Evolutionary conservation across 2,797 vertebrate genomes (phyloP), one percentile per base, ranked within the genome.

Genomic region (Cottoperca gobio): DNA sequence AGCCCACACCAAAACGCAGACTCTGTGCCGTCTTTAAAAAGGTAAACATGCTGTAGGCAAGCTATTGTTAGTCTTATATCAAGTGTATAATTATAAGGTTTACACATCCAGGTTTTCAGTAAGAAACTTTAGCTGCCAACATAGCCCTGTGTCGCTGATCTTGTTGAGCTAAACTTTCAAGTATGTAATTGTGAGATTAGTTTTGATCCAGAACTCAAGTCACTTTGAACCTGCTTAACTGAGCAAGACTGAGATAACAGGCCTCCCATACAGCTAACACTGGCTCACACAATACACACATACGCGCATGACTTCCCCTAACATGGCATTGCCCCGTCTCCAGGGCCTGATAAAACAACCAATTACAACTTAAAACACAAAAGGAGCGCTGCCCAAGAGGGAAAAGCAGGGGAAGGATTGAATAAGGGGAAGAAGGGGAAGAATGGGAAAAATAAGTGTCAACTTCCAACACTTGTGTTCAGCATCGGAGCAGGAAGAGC

Each of bases 221-320:
- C 42, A 55, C 78, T 92, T 87, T 88, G 81, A 91, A 86, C 60
- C 59, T 60, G 77, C 60, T 87, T 76, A 86, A 89, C 79, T 65
- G 81, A 87, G 84, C 86, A 83, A 75, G 57, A 80, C 67, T n/a
- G 52, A 81, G 73, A 83, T 75, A 86, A 75, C 70, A 67, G 54
- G 55, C 59, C 62, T 67, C 70, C 24, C 26, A 14, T 50, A 58
- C 66, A 74, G 70, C 63, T 21, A 65, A 70, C 70, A 50, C 62
- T 8, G 40, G 13, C 50, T 33, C 45, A 35, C 19, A 3, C 55
- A 69, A 68, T 39, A 63, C 49, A 21, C 54, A 66, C 21, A 55
- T 31, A 61, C 61, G 71, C 70, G 82, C 88, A 83, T 85, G 79
- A 86, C 70, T 88, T 86, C 83, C 82, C 53, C 57, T 43, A 79